A percentile compares a stretch with the other conserved stretches of the same genome.
Evolutionary conservation across 2,888 invertebrate genomes (phyloP).

Genomic region (Lingula anatina): DNA sequence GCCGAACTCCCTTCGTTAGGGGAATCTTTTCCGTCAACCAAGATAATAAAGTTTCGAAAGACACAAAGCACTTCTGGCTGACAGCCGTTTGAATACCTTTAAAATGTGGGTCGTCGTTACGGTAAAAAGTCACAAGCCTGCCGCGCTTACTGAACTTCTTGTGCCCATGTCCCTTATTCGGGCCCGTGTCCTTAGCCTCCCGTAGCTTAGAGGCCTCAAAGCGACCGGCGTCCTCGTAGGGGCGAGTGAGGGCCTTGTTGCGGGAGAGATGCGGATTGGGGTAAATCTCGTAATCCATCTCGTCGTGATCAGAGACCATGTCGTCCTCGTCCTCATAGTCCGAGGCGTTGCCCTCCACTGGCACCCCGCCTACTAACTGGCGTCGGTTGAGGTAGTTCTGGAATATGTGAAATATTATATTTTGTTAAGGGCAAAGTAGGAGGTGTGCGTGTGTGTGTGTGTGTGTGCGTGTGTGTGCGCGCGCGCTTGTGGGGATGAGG

Average conservation of each 20-base stretch:
- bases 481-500: too few species aligned
- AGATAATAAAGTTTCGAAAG: conserved; percentile 78
- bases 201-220: background rate
- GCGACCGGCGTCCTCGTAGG: background rate
- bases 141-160: conserved; percentile 8
- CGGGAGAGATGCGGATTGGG: background rate
- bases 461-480: too few species aligned
- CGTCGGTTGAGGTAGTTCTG: too few species aligned
- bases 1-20: conserved; percentile 80
- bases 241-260: too few species aligned
- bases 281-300: conserved; percentile 2
- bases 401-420: too few species aligned
- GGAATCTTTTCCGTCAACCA: conserved; percentile 83
- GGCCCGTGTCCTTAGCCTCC: background rate
- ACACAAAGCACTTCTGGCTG: conserved; percentile 80
- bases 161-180: background rate
- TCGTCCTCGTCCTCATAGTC: conserved; percentile 1
- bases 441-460: too few species aligned
- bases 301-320: background rate
- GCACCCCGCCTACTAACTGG: too few species aligned
- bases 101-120: conserved; percentile 89
- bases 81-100: conserved; percentile 84
- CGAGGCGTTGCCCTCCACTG: too few species aligned
- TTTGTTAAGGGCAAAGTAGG: too few species aligned
- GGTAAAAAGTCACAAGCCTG: conserved; percentile 75